Base-by-base conservation (phyloP, 2,888 invertebrate genomes). In the Trachelus iudaicus region DNA sequence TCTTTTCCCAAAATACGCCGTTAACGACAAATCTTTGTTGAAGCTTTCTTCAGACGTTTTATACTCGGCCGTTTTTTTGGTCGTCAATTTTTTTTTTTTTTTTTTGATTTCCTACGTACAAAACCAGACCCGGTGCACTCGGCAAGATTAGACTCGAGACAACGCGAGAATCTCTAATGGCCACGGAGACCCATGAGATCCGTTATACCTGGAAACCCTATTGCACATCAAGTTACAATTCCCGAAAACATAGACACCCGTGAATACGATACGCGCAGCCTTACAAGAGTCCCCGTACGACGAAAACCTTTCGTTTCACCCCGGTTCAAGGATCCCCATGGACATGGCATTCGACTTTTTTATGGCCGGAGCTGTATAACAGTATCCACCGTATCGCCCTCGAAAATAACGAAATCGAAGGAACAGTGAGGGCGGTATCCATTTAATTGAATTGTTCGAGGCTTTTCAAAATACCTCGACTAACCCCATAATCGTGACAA, bases 171-270 rank as follows among this genome's bases (percentile, higher is more conserved):
- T 71, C 71, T 71, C 33, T 33, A 31, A 34, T 33, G 71, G 33
- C 71, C 31, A 71, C 31, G 9, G 33, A 71, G 71, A 71, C 71
- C 34, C 34, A 68, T n/a, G 71, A 73, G 34, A 80, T 81, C 79
- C 79, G 81, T 76, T 77, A 78, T 75, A 85, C 80, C 84, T 87
- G 83, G 90, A 90, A 90, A 90, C 88, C 87, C 82, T 90, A 90
- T 85, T 84, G 84, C 83, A 90, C 88, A 86, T 87, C 87, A 83
- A 90, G 85, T 87, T 90, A 90, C 90, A 86, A 89, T 90, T 90
- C 87, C 87, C 89, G 87, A 90, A 90, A 90, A 89, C 85, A 86
- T 89, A 90, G 87, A 87, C 13, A 34, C 13, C 87, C 85, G 81
- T 83, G 83, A 89, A 90, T 83, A 86, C 84, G 89, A 90, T 87